These are phyloP conservation scores for Hemiprocne comata DNA, from an alignment of 2,113 vertebrate species.

Conservation along the genomic window DNA sequence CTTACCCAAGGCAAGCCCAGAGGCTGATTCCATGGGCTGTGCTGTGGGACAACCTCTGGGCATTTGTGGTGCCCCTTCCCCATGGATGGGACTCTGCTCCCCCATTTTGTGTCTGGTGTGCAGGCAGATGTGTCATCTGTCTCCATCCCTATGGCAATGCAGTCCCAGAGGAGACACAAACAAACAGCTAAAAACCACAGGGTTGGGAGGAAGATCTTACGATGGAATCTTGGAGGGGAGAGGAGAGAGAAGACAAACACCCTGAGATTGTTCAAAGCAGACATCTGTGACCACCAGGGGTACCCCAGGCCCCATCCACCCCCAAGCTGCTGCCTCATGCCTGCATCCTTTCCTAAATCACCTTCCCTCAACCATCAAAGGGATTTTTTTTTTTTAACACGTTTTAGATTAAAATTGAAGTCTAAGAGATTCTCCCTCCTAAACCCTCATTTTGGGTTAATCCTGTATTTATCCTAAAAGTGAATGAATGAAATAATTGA, in stretches of 20 bases:
- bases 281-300: not conserved
- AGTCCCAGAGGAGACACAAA: not conserved
- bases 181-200: not conserved
- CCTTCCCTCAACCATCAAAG: not conserved
- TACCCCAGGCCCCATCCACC: not conserved
- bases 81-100: not conserved
- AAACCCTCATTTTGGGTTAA: conserved; percentile 28
- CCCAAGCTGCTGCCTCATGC: not conserved
- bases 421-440: not conserved
- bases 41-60: rapidly evolving
- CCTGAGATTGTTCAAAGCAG: not conserved
- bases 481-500: conserved; percentile 13
- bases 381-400: not conserved
- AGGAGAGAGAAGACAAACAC: not conserved
- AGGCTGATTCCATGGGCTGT: not conserved
- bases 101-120: not conserved
- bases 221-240: not conserved
- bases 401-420: conserved; percentile 2
- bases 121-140: not conserved
- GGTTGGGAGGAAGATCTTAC: not conserved
- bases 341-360: not conserved
- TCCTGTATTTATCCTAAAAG: conserved; percentile 11
- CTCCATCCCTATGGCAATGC: not conserved
- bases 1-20: not conserved
- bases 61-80: not conserved